Percentiles rank a stretch among this genome's conserved stretches.
Evolutionary conservation across 2,888 invertebrate genomes (phyloP).

Genomic region (Hemistola chrysoprasaria): DNA sequence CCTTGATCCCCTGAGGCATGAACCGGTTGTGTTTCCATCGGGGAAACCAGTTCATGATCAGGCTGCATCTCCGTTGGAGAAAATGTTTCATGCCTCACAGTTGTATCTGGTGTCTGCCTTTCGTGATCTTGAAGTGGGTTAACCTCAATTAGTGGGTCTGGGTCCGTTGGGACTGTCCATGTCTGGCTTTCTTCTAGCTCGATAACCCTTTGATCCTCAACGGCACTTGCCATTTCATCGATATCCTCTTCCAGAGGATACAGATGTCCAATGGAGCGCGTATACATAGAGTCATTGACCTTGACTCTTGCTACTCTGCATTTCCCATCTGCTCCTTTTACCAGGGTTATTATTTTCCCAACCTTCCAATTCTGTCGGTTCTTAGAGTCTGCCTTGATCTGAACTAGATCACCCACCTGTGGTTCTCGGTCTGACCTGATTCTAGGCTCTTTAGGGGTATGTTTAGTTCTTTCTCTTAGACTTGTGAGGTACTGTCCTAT

Average conservation of each 20-base stretch:
- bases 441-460: conserved; percentile 1
- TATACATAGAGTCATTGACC: background rate
- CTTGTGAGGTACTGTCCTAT: background rate
- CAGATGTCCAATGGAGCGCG: conserved; percentile 3
- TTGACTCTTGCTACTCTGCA: conserved; percentile 17
- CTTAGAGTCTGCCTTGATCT: conserved; percentile 13
- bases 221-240: no score
- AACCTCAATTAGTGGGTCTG: no score
- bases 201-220: background rate
- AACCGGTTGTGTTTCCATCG: no score
- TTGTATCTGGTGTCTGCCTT: no score
- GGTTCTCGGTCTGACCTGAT: background rate
- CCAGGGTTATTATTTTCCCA: conserved; percentile 10
- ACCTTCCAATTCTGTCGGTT: conserved; percentile 21
- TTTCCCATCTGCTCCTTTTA: conserved; percentile 8
- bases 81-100: no score
- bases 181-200: background rate
- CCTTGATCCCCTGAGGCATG: no score
- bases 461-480: background rate
- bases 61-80: no score
- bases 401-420: conserved; percentile 6
- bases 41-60: no score
- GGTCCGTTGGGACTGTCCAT: background rate
- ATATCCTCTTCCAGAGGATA: conserved; percentile 8
- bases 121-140: no score